Evolutionary conservation across 2,888 invertebrate genomes (phyloP), one percentile per base, ranked within the genome.

Genomic region (Mesopsocus fuscifrons): DNA sequence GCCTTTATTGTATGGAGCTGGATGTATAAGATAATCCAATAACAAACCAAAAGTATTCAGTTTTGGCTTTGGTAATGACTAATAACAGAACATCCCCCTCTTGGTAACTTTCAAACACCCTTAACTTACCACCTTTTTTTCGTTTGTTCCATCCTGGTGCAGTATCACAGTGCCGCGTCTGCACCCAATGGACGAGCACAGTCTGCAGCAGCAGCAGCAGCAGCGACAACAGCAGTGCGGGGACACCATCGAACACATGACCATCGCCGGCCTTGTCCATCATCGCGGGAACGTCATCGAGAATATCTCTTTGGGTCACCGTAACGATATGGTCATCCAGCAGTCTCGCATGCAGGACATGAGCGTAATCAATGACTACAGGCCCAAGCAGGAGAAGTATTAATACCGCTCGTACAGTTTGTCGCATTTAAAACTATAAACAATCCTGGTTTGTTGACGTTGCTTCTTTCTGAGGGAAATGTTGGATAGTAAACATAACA

Each of bases 221-320:
- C 16, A 13, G 21, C 38, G 20, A n/a, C 38, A 21, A 13, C 17
- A 20, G 13, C 38, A 38, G 5, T 21, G 20, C 21, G 38, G 38
- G 6, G 38, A 38, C n/a, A 38, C 38, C 17, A 38, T 38, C 20
- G 38, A 38, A 11, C 38, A 38, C 20, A 38, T 38, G 38, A 17
- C 38, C 17, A 38, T 38, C 13, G 38, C 38, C n/a, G 38, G 38
- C 4, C 21, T 38, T 13, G 38, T 38, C 4, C 16, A 15, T 17
- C 38, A 38, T 21, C 15, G 38, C 5, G 38, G 20, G 13, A 38
- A 38, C 20, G 38, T 38, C 20, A 38, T 38, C 13, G 38, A 38
- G 20, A 38, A 38, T 20, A 38, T 38, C n/a, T 13, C 38, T 5
- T 18, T 38, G 4, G 17, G 13, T 21, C 38, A 20, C 11, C 3